These are phyloP conservation scores for Lacerta bilineata DNA, from an alignment of 2,797 vertebrate genomes.

Conservation along the genomic window DNA sequence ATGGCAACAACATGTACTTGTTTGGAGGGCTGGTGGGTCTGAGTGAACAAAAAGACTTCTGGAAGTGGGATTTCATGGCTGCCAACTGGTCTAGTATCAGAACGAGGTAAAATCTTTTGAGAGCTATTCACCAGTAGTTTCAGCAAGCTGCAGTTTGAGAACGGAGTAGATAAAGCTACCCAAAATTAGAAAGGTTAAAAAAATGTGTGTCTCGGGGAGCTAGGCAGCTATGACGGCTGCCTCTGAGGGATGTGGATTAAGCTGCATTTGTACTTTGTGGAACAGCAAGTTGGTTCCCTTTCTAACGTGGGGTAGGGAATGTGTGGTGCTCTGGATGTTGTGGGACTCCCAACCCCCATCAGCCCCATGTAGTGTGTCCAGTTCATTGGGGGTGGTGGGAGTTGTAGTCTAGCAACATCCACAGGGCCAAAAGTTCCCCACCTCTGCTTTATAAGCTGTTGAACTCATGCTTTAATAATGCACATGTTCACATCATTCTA, in stretches of 20 bases:
- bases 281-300: background rate
- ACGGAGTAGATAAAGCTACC: background rate
- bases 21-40: constrained; percentile 87
- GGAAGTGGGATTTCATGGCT: constrained; percentile 85
- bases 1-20: constrained; percentile 85
- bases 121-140: background rate
- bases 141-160: background rate
- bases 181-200: background rate
- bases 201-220: background rate
- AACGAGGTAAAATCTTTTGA: constrained; percentile 78
- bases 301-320: background rate
- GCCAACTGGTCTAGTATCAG: constrained; percentile 84
- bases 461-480: background rate
- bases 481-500: background rate
- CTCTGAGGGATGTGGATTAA: background rate
- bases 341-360: too few relatives aligned
- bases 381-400: too few relatives aligned
- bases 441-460: background rate
- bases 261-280: background rate
- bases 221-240: background rate
- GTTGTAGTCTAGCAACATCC: too few relatives aligned
- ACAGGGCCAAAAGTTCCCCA: too few relatives aligned
- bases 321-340: too few relatives aligned
- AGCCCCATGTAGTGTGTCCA: too few relatives aligned
- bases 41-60: constrained; percentile 89